Evolutionary conservation across 2,797 vertebrate genomes (phyloP).

Genomic region (Potorous gilbertii): DNA sequence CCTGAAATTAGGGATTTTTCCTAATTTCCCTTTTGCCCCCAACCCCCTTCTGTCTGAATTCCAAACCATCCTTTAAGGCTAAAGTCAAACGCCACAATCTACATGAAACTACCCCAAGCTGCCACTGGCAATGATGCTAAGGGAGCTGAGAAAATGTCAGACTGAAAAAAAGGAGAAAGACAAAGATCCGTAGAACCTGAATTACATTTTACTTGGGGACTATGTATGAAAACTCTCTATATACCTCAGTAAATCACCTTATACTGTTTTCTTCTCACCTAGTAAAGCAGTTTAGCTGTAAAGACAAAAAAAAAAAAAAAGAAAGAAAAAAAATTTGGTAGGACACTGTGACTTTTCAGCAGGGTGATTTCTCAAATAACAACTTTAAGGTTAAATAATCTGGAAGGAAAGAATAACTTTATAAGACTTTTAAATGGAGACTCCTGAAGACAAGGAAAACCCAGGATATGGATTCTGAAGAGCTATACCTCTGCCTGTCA

Average conservation of each 20-base stretch:
- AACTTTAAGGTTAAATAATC: conserved; percentile 42
- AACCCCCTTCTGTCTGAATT: not conserved
- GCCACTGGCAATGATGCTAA: not conserved
- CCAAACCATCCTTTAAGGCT: not conserved
- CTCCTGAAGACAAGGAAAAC: not conserved
- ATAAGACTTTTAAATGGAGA: not conserved
- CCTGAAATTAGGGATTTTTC: not conserved
- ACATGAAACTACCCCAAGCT: not conserved
- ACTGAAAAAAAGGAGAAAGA: not conserved
- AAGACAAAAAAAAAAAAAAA: not conserved
- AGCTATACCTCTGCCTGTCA: not conserved
- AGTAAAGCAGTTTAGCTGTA: not conserved
- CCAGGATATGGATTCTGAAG: not conserved
- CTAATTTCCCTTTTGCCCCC: not conserved
- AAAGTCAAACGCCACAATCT: not conserved
- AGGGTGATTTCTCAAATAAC: not conserved
- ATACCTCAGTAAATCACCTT: not conserved
- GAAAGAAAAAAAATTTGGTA: not conserved
- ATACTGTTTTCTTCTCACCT: not conserved
- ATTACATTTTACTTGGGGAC: not conserved
- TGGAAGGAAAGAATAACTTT: not conserved
- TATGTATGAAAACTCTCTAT: not conserved
- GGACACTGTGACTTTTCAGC: conserved; percentile 21
- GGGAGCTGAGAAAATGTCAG: not conserved
- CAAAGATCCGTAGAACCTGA: not conserved